Base-by-base conservation (phyloP, 2,888 invertebrate species). In the Perdita meconis region DNA sequence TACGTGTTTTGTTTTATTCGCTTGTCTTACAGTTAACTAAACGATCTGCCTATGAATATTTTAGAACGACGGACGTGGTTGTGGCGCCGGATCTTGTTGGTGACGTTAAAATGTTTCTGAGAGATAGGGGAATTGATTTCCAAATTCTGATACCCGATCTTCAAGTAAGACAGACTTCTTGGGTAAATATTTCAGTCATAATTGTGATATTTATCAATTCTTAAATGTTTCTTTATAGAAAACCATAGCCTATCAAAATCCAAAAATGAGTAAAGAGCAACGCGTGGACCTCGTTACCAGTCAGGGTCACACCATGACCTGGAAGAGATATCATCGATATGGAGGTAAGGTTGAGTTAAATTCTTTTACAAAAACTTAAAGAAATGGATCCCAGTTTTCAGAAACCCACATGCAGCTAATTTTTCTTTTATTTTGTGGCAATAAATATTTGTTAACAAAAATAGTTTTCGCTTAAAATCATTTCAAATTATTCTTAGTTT, bases 311-410 rank as follows among this genome's bases (percentile, higher is more conserved):
- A 94, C 95, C 1, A 93, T 95, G 94, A 95, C 95, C 0, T 96
- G 96, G 96, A 93, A 95, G 63, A 93, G 95, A 55, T 96, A 96
- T 87, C 95, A 96, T 87, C 94, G 95, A 64, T 95, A 95, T 86
- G 94, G 89, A 74, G 93, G 93, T 93, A 59, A 51, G n/a, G n/a
- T n/a, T n/a, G n/a, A n/a, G n/a, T n/a, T n/a, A n/a, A n/a, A n/a
- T n/a, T n/a, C n/a, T n/a, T n/a, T n/a, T n/a, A n/a, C n/a, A n/a
- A n/a, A n/a, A n/a, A n/a, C n/a, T n/a, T n/a, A n/a, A n/a, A n/a
- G n/a, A n/a, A n/a, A n/a, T n/a, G n/a, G n/a, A n/a, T n/a, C n/a
- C n/a, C n/a, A n/a, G n/a, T n/a, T n/a, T n/a, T n/a, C n/a, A n/a
- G n/a, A n/a, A n/a, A n/a, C n/a, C n/a, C n/a, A n/a, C n/a, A n/a